phyloP scores from a whole-genome alignment of 1,140 invertebrate species.

The Mycetomoellerius zeteki region DNA sequence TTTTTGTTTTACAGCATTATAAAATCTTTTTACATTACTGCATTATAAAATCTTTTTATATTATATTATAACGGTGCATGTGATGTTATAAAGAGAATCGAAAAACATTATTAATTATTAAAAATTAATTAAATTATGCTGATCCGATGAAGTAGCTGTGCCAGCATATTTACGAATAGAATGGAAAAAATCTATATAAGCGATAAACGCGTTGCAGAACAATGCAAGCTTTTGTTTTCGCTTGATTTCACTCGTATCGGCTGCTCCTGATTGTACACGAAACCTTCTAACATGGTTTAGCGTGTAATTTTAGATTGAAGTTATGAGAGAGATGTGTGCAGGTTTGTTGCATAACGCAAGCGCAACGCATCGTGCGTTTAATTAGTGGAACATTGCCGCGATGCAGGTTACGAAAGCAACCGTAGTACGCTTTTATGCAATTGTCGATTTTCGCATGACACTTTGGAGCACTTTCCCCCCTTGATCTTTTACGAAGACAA shows the following conservation, averaged over 20 bases:
- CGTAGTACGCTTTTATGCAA: background rate
- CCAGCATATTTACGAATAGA: background rate
- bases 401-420: too few species aligned
- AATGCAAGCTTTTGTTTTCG: background rate
- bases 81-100: background rate
- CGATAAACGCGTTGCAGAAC: background rate
- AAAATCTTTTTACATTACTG: background rate
- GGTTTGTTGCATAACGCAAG: slow-evolving; percentile 1
- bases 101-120: background rate
- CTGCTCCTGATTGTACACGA: slow-evolving; percentile 5
- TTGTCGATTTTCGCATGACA: background rate
- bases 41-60: background rate
- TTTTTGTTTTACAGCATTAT: background rate
- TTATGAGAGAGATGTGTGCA: background rate
- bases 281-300: slow-evolving; percentile 26
- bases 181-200: background rate
- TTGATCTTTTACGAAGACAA: background rate
- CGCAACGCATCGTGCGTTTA: slow-evolving; percentile 2
- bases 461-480: background rate
- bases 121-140: background rate
- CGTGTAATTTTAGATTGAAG: slow-evolving; percentile 42
- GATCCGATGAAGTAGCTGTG: background rate
- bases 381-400: background rate
- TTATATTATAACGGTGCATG: background rate
- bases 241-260: background rate